Conservation (phyloP, 2,888 invertebrate species). For the Pardosa pseudoannulata region DNA sequence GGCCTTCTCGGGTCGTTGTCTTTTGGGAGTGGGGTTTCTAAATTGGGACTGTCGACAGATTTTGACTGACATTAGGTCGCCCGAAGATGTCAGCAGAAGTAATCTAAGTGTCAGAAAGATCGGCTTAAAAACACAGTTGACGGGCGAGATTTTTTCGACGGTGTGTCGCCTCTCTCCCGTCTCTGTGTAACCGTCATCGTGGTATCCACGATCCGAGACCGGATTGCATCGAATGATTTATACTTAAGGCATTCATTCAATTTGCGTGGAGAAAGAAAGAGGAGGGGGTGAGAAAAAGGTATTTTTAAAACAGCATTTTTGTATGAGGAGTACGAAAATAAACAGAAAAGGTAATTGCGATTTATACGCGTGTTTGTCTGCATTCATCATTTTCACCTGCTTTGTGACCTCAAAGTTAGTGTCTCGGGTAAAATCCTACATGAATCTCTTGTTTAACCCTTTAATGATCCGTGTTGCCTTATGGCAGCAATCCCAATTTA, state of each 20-base stretch:
- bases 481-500: too few species aligned
- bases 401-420: too few species aligned
- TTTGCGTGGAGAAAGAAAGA: not conserved
- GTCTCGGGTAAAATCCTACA: too few species aligned
- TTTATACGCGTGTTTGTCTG: not conserved
- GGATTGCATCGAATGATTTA: not conserved
- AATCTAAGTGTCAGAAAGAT: conserved; percentile 13
- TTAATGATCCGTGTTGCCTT: too few species aligned
- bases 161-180: conserved; percentile 25
- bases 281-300: too few species aligned
- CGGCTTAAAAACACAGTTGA: conserved; percentile 4
- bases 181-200: not conserved
- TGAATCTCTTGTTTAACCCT: too few species aligned
- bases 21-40: not conserved
- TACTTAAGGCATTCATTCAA: not conserved
- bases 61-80: conserved; percentile 26
- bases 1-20: conserved; percentile 17
- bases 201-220: not conserved
- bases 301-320: not conserved
- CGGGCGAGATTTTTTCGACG: not conserved
- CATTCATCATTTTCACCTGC: not conserved
- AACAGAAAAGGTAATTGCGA: too few species aligned
- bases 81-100: conserved; percentile 1
- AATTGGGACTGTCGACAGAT: conserved; percentile 17
- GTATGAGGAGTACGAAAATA: not conserved